These are phyloP conservation scores for Anarrhichthys ocellatus DNA, from an alignment of 2,113 vertebrate species.

Conservation along the genomic window DNA sequence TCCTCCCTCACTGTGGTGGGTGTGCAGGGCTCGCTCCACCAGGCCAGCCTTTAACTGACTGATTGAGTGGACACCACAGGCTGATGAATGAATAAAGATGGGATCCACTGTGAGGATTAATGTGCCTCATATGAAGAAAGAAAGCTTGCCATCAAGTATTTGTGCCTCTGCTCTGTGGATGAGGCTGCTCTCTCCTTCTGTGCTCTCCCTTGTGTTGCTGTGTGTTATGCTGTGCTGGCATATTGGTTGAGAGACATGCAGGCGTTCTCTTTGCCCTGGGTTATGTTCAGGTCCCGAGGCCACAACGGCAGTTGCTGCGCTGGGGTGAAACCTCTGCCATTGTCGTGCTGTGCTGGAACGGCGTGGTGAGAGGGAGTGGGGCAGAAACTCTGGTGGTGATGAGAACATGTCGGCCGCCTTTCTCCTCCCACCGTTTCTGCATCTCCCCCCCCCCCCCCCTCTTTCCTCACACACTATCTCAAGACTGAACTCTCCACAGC, in stretches of 20 bases:
- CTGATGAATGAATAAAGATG: slow-evolving; percentile 79
- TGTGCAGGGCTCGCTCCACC: slow-evolving; percentile 54
- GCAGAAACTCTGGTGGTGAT: slow-evolving; percentile 31
- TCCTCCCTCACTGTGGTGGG: slow-evolving; percentile 36
- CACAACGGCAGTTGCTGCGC: slow-evolving; percentile 28
- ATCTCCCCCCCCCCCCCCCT: not conserved
- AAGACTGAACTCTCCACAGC: slow-evolving; percentile 55
- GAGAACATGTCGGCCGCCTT: slow-evolving; percentile 26
- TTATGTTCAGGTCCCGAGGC: slow-evolving; percentile 38
- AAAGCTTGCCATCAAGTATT: slow-evolving; percentile 49
- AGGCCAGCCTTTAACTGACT: slow-evolving; percentile 72
- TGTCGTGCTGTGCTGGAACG: not conserved
- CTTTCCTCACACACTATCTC: slow-evolving; percentile 32
- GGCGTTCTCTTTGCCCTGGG: slow-evolving; percentile 32
- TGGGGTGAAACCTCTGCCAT: slow-evolving; percentile 42
- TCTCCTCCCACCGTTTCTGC: slow-evolving; percentile 36
- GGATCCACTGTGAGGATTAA: slow-evolving; percentile 72
- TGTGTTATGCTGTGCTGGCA: slow-evolving; percentile 39
- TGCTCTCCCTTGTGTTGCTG: slow-evolving; percentile 17
- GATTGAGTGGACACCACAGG: slow-evolving; percentile 77
- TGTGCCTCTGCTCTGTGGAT: slow-evolving; percentile 43
- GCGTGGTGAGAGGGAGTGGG: slow-evolving; percentile 40
- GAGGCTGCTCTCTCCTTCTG: slow-evolving; percentile 26
- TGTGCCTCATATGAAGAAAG: slow-evolving; percentile 66
- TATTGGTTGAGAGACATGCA: slow-evolving; percentile 14